Evolutionary conservation across 2,113 vertebrate species (phyloP).

Genomic region (Corythaixoides concolor): DNA sequence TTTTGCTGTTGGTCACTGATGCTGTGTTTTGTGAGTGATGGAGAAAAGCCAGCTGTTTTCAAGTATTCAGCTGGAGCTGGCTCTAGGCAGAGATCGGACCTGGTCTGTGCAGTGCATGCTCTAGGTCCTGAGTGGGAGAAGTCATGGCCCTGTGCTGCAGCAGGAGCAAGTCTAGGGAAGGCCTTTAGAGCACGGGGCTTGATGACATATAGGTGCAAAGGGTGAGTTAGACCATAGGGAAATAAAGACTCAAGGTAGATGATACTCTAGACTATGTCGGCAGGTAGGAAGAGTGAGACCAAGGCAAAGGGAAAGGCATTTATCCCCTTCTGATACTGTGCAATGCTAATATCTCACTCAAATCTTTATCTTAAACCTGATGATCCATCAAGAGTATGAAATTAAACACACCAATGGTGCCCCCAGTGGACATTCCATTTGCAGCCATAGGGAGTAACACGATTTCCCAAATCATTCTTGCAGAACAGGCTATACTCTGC

Average conservation of each 20-base stretch:
- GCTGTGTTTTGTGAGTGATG: neutral
- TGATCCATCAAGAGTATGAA: neutral
- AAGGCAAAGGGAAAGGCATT: neutral
- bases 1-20: neutral
- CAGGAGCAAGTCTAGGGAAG: neutral
- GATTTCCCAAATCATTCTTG: neutral
- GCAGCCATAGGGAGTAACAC: neutral
- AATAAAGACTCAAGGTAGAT: neutral
- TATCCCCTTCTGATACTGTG: neutral
- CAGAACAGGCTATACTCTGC: neutral
- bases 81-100: neutral
- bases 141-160: rapidly evolving
- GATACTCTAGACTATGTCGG: neutral
- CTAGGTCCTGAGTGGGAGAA: neutral
- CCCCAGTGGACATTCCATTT: neutral
- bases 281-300: neutral
- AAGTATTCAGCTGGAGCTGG: neutral
- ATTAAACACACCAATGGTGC: neutral
- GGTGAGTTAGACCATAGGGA: neutral
- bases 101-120: neutral
- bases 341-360: neutral
- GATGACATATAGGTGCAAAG: neutral
- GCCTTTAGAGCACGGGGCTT: neutral
- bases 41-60: neutral
- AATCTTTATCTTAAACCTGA: neutral